Evolutionary conservation across 2,113 vertebrate genomes (phyloP).

Genomic region (Amazona guildingii): DNA sequence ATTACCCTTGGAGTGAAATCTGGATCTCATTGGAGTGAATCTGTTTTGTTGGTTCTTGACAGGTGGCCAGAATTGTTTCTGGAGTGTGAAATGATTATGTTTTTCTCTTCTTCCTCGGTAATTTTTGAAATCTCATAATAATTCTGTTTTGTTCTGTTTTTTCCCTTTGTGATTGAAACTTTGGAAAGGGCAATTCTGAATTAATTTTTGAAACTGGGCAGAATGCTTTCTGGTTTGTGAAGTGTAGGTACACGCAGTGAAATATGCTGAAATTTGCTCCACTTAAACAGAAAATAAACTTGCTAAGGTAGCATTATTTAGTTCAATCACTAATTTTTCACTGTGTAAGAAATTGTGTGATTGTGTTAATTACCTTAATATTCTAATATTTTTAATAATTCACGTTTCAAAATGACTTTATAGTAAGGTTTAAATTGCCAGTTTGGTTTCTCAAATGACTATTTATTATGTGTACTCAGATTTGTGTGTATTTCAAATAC

Average conservation of each 20-base stretch:
- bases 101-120: not conserved
- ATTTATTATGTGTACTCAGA: not conserved
- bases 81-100: rapidly evolving
- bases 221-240: not conserved
- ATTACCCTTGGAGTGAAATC: conserved; percentile 2
- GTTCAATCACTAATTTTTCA: not conserved
- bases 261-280: not conserved
- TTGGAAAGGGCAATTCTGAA: not conserved
- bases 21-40: not conserved
- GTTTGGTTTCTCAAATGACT: not conserved
- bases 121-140: not conserved
- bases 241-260: not conserved
- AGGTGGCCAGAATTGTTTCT: not conserved
- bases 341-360: too few relatives aligned
- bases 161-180: not conserved
- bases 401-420: not conserved
- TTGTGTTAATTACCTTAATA: not conserved
- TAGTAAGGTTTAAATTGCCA: not conserved
- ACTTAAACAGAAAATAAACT: not conserved
- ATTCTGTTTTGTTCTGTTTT: not conserved
- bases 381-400: not conserved
- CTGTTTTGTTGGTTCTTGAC: not conserved
- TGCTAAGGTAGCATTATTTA: not conserved
- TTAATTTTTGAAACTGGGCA: not conserved
- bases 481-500: not conserved